Evolutionary conservation across 2,888 invertebrate species (phyloP).

Genomic region (Acutogordius australiensis): DNA sequence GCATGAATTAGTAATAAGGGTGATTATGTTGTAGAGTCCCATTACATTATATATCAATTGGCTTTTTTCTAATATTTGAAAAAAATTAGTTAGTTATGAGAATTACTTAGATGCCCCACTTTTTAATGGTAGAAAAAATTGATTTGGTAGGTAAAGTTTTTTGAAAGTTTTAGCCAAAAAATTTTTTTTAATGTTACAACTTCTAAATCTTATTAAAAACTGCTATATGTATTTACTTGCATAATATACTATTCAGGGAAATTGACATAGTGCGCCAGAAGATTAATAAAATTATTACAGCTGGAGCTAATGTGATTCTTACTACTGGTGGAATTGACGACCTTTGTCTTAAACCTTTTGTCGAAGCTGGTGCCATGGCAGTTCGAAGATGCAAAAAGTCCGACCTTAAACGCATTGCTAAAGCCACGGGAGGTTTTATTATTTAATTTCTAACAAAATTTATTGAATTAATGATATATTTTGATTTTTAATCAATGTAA

Average conservation of each 20-base stretch:
- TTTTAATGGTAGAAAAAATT: too few relatives aligned
- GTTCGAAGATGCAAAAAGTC: conserved; percentile 73
- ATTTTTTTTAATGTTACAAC: not conserved
- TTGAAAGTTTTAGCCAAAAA: not conserved
- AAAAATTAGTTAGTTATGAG: too few relatives aligned
- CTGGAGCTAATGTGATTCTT: conserved; percentile 78
- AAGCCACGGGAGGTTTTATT: conserved; percentile 52
- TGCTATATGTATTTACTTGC: conserved; percentile 1
- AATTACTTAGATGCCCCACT: too few relatives aligned
- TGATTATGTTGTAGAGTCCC: too few relatives aligned
- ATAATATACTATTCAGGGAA: conserved; percentile 32
- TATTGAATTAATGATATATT: too few relatives aligned
- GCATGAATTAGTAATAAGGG: too few relatives aligned
- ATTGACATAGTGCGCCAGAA: conserved; percentile 88
- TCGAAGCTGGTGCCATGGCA: conserved; percentile 85
- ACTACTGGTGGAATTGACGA: conserved; percentile 89
- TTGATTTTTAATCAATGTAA: too few relatives aligned
- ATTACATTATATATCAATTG: too few relatives aligned
- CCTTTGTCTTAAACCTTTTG: conserved; percentile 86
- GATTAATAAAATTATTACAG: conserved; percentile 62
- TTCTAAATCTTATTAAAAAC: not conserved
- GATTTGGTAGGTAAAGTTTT: too few relatives aligned
- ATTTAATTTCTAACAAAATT: conserved; percentile 10
- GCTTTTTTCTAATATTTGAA: too few relatives aligned
- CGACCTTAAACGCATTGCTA: conserved; percentile 85